These are phyloP conservation scores for Phalanger gymnotis DNA, from an alignment of 2,797 vertebrate genomes.

Conservation along the genomic window DNA sequence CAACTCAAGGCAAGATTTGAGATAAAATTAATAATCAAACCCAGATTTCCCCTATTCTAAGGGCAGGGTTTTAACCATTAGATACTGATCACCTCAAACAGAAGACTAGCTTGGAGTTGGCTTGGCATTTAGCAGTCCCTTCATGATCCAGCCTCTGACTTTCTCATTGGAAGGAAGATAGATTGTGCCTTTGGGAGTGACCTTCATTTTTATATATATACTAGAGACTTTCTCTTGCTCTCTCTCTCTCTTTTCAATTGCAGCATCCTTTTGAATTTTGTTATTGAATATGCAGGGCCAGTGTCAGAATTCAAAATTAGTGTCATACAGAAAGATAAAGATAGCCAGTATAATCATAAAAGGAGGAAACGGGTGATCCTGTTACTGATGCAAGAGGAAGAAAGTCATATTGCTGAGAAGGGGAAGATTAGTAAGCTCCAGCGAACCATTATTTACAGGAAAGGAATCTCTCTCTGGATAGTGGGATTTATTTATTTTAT, in stretches of 20 bases:
- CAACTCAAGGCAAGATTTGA: background rate
- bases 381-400: constrained; percentile 39
- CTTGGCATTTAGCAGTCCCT: background rate
- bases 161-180: constrained; percentile 19
- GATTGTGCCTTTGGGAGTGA: constrained; percentile 23
- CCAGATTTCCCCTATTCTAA: background rate
- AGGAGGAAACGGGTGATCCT: constrained; percentile 3
- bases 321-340: constrained; percentile 13
- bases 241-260: constrained; percentile 31
- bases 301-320: constrained; percentile 40
- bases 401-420: constrained; percentile 9
- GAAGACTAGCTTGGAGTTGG: background rate
- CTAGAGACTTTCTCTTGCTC: background rate
- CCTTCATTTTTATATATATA: constrained; percentile 11
- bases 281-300: background rate
- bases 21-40: background rate
- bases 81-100: background rate
- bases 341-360: constrained; percentile 23
- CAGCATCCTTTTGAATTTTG: constrained; percentile 29
- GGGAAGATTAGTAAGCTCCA: constrained; percentile 20
- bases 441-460: constrained; percentile 8
- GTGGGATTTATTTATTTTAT: constrained; percentile 13
- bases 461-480: constrained; percentile 33
- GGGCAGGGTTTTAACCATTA: background rate
- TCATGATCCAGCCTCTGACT: background rate